These are phyloP conservation scores for Stenichneumon culpator DNA, from an alignment of 2,888 invertebrate species.

Conservation along the genomic window DNA sequence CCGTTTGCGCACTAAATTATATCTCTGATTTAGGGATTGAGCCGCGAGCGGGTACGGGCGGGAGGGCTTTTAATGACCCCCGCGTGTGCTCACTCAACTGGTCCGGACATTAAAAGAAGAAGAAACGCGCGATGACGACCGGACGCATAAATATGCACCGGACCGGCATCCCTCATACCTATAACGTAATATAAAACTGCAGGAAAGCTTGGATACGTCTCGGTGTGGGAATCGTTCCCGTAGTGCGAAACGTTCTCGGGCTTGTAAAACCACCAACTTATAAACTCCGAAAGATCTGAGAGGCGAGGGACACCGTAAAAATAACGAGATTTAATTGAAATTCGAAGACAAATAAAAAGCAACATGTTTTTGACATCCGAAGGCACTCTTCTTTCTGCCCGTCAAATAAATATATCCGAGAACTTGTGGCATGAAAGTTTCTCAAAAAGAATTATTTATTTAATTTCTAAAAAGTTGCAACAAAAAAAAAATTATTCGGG, in stretches of 20 bases:
- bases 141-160: conserved; percentile 79
- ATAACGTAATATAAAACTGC: conserved; percentile 58
- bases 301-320: not conserved
- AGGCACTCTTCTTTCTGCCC: not conserved
- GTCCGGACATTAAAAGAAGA: conserved; percentile 73
- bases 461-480: no score
- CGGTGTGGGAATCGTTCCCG: conserved; percentile 5
- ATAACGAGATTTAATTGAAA: not conserved
- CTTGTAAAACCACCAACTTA: conserved; percentile 9
- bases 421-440: not conserved
- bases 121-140: conserved; percentile 72
- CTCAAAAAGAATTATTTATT: no score
- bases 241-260: conserved; percentile 23
- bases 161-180: conserved; percentile 34
- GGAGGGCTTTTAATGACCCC: conserved; percentile 71
- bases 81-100: conserved; percentile 32
- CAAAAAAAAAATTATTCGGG: no score
- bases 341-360: not conserved
- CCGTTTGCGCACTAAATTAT: conserved; percentile 63
- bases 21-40: conserved; percentile 81
- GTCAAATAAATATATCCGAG: not conserved
- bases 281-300: not conserved
- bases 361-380: not conserved
- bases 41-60: conserved; percentile 53
- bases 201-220: not conserved